Percentiles rank a stretch among this genome's conserved stretches.
phyloP scores from a whole-genome alignment of 30 jellyfish, hydroid and myxozoan species.

The Turritopsis dohrnii region DNA sequence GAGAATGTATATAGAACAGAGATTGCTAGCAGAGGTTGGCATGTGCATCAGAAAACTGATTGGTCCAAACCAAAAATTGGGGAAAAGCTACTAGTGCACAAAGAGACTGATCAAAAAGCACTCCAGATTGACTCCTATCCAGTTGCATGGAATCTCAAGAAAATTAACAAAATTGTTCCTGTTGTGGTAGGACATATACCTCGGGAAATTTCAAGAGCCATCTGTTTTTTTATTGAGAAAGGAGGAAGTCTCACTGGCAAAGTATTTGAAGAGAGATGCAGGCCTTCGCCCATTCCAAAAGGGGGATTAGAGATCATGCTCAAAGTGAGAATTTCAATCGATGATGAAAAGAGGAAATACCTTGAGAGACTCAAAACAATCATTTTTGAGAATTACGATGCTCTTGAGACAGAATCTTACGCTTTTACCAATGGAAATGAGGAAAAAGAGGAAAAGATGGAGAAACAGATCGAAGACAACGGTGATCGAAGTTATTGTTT shows the following conservation, averaged over 20 bases:
- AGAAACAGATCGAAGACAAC: neutral
- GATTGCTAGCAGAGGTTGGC: neutral
- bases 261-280: neutral
- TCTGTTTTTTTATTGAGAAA: neutral
- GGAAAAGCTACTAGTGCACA: neutral
- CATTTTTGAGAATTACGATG: neutral
- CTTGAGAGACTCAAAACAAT: neutral
- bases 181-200: constrained; percentile 8
- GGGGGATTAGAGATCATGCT: neutral
- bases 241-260: neutral
- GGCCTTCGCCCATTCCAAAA: constrained; percentile 5
- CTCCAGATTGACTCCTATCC: neutral
- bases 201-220: neutral
- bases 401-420: neutral
- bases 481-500: neutral
- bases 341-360: neutral
- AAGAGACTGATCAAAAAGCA: neutral
- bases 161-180: neutral
- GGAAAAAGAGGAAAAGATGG: too few relatives aligned
- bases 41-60: neutral
- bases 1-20: neutral
- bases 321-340: neutral
- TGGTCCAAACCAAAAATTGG: neutral
- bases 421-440: neutral
- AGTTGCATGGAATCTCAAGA: neutral